Evolutionary conservation across 2,888 invertebrate genomes (phyloP), one percentile per base, ranked within the genome.

Genomic region (Dicyrtomina minuta): DNA sequence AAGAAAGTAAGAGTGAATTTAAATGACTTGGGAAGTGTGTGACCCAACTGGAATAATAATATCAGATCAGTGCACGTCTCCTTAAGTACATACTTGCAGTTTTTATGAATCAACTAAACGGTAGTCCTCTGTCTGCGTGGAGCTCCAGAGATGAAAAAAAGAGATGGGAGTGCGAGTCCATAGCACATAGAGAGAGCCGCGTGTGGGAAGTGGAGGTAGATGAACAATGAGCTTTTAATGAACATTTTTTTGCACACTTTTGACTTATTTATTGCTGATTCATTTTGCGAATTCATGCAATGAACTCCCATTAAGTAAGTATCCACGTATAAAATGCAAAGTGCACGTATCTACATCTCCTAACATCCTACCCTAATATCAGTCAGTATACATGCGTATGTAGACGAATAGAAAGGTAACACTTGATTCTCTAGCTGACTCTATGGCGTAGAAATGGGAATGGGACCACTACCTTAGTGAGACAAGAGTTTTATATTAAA

Each of bases 221-320:
- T 13, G 62, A 49, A 62, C 62, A 62, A 62, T 62, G 62, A 62
- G 62, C 62, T 62, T 62, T 62, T 62, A 62, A 62, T 62, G 62
- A 62, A 62, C 62, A 49, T 62, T 62, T 58, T 26, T 55, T 22
- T 22, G n/a, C 26, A 58, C 58, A 27, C 20, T 58, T 8, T n/a
- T 60, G 6, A 20, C 20, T 43, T 13, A 20, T 44, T 4, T 20
- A 43, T 60, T 43, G 44, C 20, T 43, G 20, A 20, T 44, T 4
- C 44, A 43, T 43, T 60, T 43, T 43, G 22, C 33, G 33, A 33
- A 33, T 33, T 33, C 33, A 33, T 33, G 4, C 33, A 33, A 33
- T 33, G 33, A 33, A 33, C 33, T 8, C 4, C 33, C 33, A 33
- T 33, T 33, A 33, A 33, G 8, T 24, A 26, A 17, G 22, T 24